Evolutionary conservation across 2,113 vertebrate species (phyloP).

Genomic region (Sorex araneus): DNA sequence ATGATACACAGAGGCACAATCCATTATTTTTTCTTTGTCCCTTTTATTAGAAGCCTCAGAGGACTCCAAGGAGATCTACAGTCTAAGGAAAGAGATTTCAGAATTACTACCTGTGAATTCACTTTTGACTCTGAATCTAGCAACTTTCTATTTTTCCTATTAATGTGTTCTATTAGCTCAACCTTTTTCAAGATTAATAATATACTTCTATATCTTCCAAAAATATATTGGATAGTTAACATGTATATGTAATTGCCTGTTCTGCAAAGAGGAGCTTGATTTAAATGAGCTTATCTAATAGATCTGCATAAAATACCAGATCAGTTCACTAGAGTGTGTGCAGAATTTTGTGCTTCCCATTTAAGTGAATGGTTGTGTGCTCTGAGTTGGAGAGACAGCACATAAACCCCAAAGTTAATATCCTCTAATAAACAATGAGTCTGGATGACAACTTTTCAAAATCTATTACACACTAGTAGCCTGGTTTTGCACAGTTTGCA

Average conservation of each 20-base stretch:
- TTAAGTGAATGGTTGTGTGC: constrained; percentile 58
- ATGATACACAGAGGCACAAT: too few species aligned
- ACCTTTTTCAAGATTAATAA: constrained; percentile 43
- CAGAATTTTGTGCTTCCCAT: constrained; percentile 27
- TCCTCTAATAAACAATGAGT: constrained; percentile 81
- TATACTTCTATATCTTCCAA: constrained; percentile 31
- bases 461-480: constrained; percentile 74
- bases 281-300: constrained; percentile 70
- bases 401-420: constrained; percentile 79
- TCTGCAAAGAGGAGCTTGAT: constrained; percentile 63
- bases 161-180: constrained; percentile 72
- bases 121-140: constrained; percentile 44
- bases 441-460: constrained; percentile 79
- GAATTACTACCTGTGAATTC: constrained; percentile 51
- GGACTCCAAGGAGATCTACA: constrained; percentile 22
- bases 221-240: constrained; percentile 65
- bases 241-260: constrained; percentile 43
- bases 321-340: constrained; percentile 68
- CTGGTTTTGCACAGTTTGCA: constrained; percentile 78
- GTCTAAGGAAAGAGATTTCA: constrained; percentile 5
- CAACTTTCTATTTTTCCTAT: constrained; percentile 63
- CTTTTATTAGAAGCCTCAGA: neutral
- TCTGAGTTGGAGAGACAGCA: constrained; percentile 70
- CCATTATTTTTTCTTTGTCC: neutral
- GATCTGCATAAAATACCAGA: constrained; percentile 54